A percentile compares a stretch with the other conserved stretches of the same genome.
Conservation (phyloP, 2,888 invertebrate genomes). For the Pyrocoelia pectoralis region DNA sequence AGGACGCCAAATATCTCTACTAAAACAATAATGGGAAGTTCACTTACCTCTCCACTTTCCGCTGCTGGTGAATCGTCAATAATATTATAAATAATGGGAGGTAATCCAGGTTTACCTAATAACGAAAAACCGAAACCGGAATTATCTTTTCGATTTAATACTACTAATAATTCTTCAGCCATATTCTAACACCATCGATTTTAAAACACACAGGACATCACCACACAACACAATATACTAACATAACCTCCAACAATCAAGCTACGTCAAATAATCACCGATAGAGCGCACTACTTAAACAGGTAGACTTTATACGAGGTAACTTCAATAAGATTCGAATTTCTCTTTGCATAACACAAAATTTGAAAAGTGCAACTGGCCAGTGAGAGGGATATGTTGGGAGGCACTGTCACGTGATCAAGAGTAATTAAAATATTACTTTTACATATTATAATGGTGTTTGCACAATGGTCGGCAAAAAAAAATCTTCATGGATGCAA, state of each 20-base stretch:
- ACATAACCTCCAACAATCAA: conserved; percentile 57
- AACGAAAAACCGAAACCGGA: conserved; percentile 91
- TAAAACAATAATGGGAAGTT: conserved; percentile 33
- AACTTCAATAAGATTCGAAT: neutral
- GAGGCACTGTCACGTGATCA: no score
- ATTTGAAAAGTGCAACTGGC: no score
- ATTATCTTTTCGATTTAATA: conserved; percentile 86
- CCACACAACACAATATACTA: conserved; percentile 49
- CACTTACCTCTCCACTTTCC: conserved; percentile 84
- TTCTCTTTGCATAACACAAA: neutral
- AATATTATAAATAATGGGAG: conserved; percentile 93
- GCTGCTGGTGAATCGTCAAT: conserved; percentile 93
- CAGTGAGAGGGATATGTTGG: no score
- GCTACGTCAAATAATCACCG: conserved; percentile 41
- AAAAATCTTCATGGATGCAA: no score
- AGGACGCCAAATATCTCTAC: conserved; percentile 23
- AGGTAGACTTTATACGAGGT: conserved; percentile 11
- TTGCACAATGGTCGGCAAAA: no score
- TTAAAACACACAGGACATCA: conserved; percentile 47
- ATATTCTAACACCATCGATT: conserved; percentile 63
- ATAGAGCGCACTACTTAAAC: conserved; percentile 44
- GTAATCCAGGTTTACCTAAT: conserved; percentile 89
- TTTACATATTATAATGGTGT: no score
- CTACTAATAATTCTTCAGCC: conserved; percentile 91
- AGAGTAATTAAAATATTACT: no score